Base-by-base conservation (phyloP, 1,140 invertebrate species). In the Drosophila malerkotliana region DNA sequence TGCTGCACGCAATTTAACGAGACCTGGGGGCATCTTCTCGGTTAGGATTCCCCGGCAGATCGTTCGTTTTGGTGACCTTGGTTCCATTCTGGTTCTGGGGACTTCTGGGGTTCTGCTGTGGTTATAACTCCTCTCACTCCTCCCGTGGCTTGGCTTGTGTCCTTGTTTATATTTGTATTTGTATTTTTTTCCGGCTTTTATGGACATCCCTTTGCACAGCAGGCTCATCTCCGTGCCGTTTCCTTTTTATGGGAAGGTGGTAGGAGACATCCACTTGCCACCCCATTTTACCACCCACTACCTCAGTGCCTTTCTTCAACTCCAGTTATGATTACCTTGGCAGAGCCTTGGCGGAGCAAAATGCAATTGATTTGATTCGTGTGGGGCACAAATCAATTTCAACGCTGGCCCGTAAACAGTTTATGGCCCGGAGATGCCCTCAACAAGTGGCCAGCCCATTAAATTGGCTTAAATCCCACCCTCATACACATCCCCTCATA, bases 381-480 rank as follows among this genome's bases (percentile, higher is more conserved):
- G 60, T 51, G 41, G 30, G 66, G 69, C 64, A 68, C 74, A 85
- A 85, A 87, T 85, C 82, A 85, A 85, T 85, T 87, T 79, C 37
- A 79, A 52, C 49, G 24, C 39, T 55, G 69, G 39, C 53, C 68
- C 68, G 52, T 87, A 88, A 87, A 87, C 79, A 37, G 54, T 83
- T 87, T 88, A 89, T 21, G 44, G 44, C 44, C 21, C 2, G 4
- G n/a, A 47, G 18, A 71, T 57, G 41, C 18, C 41, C 41, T 69
- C 83, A 87, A 87, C 82, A 85, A 87, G 82, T 85, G 82, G 82
- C 78, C 72, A 63, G 61, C 37, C 48, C 77, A 85, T 84, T 69
- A 87, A 85, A 87, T 72, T 81, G 74, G 57, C 57, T 58, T 54
- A 55, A 64, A 74, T 78, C 81, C 47, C 44, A 47, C 49, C 30